Evolutionary conservation across 2,888 invertebrate genomes (phyloP).

Genomic region (Exocentrus adspersus): DNA sequence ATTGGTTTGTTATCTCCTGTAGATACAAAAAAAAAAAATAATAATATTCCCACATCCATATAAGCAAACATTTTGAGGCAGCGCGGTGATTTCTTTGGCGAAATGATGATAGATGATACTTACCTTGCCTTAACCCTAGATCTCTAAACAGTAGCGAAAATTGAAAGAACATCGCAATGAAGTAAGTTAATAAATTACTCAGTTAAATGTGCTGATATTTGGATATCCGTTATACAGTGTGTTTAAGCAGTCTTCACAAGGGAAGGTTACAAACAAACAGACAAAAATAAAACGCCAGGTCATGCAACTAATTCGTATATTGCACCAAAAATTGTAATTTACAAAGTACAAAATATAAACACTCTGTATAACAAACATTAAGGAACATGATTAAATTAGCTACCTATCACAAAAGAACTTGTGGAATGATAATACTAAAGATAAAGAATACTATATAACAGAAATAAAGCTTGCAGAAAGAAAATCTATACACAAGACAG

Average conservation of each 20-base stretch:
- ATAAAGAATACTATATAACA: not conserved
- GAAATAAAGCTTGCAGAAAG: not conserved
- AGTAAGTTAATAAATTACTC: no score
- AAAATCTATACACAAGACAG: no score
- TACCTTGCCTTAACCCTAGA: no score
- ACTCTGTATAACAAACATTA: conserved; percentile 51
- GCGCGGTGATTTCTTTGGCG: no score
- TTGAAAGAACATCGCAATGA: no score
- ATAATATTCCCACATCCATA: no score
- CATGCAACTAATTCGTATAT: conserved; percentile 50
- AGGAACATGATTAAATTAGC: conserved; percentile 8
- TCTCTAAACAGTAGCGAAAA: no score
- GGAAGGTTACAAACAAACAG: conserved; percentile 25
- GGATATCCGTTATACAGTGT: conserved; percentile 49
- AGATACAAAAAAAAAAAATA: not conserved
- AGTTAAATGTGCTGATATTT: no score
- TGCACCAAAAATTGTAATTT: conserved; percentile 45
- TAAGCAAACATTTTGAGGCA: no score
- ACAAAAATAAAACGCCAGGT: conserved; percentile 49
- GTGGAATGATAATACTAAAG: not conserved
- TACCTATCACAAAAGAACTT: not conserved
- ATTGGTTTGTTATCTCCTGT: conserved; percentile 93
- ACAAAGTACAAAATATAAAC: conserved; percentile 45
- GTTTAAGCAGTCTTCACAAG: conserved; percentile 34
- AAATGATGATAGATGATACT: no score